Evolutionary conservation across 2,797 vertebrate genomes (phyloP), one percentile per base, ranked within the genome.

Genomic region (Micropoecilia bifurca): DNA sequence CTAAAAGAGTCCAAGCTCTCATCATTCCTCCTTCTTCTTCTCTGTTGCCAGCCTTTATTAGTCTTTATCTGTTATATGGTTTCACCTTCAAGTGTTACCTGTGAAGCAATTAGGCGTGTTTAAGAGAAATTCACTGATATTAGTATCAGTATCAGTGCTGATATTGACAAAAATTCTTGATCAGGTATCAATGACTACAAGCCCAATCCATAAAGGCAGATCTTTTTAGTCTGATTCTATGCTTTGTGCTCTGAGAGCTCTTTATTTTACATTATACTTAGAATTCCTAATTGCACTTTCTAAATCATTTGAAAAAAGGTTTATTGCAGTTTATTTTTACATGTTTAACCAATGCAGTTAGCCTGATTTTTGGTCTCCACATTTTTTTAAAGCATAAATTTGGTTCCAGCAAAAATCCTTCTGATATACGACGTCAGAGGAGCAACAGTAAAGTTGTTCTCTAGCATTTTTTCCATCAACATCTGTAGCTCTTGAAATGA

Each of bases 1-100:
- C 80, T 80, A 83, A 81, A 61, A 84, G 80, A 88, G 87, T 85
- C 80, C 83, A 76, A 68, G 76, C 77, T 73, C 33, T 77, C 82
- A 80, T 63, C 66, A 90, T 85, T 83, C 69, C 79, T 82, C 88
- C 80, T 82, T 59, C 47, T 80, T 71, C 25, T 46, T 43, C 22
- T 53, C 22, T 8, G 41, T 76, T 81, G 78, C 88, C 87, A 82
- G 72, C 82, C 41, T 82, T 50, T 75, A 78, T 75, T 83, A 75
- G 39, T 75, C 28, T 73, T 78, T 78, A 80, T 75, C 48, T 77
- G 83, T 85, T 76, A 28, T 57, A 63, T 25, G 8, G 80, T 88
- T 85, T 80, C 68, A 57, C 71, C 48, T 57, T 63, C 2, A 45
- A n/a, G 33, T 79, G 61, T 48, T 59, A 81, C 50, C 41, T n/a